Evolutionary conservation across 2,888 invertebrate species (phyloP).

Genomic region (Parascotia fuliginaria): DNA sequence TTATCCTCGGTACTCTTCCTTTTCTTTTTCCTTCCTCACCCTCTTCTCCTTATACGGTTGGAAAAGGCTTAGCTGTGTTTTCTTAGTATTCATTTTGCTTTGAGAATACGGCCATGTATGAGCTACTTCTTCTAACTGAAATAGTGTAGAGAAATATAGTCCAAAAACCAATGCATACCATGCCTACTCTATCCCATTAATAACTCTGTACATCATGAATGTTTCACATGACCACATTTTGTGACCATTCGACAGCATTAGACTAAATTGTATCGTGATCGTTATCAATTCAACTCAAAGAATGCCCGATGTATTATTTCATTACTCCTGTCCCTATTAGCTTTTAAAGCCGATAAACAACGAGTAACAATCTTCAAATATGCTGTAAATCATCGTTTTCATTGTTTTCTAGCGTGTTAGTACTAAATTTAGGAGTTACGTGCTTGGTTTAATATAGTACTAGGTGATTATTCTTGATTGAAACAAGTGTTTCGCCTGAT

Average conservation of each 20-base stretch:
- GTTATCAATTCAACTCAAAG: constrained; percentile 34
- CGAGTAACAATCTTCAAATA: constrained; percentile 47
- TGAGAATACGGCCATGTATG: no score
- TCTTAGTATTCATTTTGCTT: no score
- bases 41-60: no score
- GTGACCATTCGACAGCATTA: constrained; percentile 55
- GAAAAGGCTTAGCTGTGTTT: no score
- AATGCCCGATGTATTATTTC: constrained; percentile 46
- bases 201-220: constrained; percentile 42
- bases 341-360: constrained; percentile 53
- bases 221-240: constrained; percentile 56
- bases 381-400: constrained; percentile 48
- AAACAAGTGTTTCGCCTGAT: constrained; percentile 21
- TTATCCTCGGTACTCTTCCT: no score
- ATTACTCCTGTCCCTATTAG: constrained; percentile 50
- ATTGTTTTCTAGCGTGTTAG: constrained; percentile 35
- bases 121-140: no score
- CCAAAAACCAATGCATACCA: no score
- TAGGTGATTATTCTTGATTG: background rate
- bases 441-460: constrained; percentile 2
- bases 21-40: no score
- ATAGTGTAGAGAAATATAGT: no score
- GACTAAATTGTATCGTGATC: constrained; percentile 62
- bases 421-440: constrained; percentile 10
- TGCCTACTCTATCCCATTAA: constrained; percentile 11